phyloP scores from a whole-genome alignment of 2,797 vertebrate species.

The Myotis vivesi region DNA sequence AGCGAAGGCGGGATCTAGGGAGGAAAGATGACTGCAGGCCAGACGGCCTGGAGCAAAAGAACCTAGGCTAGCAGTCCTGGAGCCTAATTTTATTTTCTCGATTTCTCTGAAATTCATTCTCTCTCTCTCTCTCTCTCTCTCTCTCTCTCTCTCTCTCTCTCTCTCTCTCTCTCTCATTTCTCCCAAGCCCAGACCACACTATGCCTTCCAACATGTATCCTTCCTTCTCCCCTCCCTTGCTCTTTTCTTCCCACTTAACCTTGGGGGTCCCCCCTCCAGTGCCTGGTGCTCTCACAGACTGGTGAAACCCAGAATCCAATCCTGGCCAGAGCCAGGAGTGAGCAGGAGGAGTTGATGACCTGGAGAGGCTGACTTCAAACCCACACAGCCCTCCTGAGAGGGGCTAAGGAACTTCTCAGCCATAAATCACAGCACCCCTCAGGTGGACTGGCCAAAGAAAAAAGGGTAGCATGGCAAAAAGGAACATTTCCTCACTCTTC shows the following conservation, averaged over 20 bases:
- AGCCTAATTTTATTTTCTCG: not conserved
- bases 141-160: not conserved
- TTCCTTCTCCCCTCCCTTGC: not conserved
- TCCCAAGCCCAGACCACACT: not conserved
- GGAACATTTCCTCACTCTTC: not conserved
- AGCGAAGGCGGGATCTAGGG: not conserved
- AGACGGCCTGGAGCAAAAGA: not conserved
- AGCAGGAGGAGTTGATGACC: not conserved
- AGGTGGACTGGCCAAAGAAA: not conserved
- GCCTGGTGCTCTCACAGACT: not conserved
- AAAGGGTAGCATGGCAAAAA: not conserved
- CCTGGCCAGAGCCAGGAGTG: not conserved
- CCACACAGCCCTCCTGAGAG: not conserved
- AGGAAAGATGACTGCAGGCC: not conserved
- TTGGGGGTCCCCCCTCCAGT: not conserved
- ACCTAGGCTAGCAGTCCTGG: not conserved
- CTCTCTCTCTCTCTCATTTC: not conserved
- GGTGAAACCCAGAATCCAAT: not conserved
- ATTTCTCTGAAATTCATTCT: not conserved
- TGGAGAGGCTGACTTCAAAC: not conserved
- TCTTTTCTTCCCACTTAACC: not conserved
- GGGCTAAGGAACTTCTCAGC: not conserved
- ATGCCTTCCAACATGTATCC: not conserved
- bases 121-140: not conserved
- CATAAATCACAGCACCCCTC: not conserved